Conservation (phyloP, 1,140 invertebrate species). For the Tribolium castaneum region DNA sequence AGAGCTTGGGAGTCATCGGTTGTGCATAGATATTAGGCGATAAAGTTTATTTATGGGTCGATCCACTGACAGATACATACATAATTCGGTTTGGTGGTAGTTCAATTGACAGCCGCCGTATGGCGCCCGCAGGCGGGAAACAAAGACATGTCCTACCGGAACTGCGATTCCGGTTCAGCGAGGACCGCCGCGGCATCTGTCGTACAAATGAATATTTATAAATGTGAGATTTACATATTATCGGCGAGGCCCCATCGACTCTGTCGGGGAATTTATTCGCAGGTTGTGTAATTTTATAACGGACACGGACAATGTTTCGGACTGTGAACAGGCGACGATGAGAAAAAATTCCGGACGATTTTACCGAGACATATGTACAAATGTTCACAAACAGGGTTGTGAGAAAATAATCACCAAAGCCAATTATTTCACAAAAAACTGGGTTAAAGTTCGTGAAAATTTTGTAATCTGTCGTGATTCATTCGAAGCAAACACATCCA, state of each 20-base stretch:
- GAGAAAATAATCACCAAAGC: too few relatives aligned
- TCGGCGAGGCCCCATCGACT: slow-evolving; percentile 54
- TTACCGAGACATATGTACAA: not conserved
- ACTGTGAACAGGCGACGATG: slow-evolving; percentile 30
- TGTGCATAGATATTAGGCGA: slow-evolving; percentile 49
- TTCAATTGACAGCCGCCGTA: slow-evolving; percentile 56
- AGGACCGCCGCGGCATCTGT: slow-evolving; percentile 59
- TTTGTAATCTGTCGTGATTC: too few relatives aligned
- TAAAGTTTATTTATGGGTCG: slow-evolving; percentile 52
- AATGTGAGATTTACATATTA: slow-evolving; percentile 59
- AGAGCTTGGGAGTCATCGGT: slow-evolving; percentile 36
- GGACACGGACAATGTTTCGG: slow-evolving; percentile 44
- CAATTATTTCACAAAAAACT: too few relatives aligned
- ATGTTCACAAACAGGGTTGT: not conserved
- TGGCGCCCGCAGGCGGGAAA: slow-evolving; percentile 53
- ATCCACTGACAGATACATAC: slow-evolving; percentile 55
- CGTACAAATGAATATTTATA: slow-evolving; percentile 62
- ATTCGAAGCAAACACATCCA: not conserved
- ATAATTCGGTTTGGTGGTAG: slow-evolving; percentile 44
- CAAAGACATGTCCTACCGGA: slow-evolving; percentile 59
- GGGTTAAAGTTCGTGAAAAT: not conserved
- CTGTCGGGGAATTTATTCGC: slow-evolving; percentile 58
- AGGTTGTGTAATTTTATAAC: slow-evolving; percentile 58
- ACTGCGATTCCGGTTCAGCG: slow-evolving; percentile 60
- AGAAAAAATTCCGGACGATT: not conserved